These are phyloP conservation scores for Champsocephalus esox DNA, from an alignment of 2,797 vertebrate genomes.

Conservation along the genomic window DNA sequence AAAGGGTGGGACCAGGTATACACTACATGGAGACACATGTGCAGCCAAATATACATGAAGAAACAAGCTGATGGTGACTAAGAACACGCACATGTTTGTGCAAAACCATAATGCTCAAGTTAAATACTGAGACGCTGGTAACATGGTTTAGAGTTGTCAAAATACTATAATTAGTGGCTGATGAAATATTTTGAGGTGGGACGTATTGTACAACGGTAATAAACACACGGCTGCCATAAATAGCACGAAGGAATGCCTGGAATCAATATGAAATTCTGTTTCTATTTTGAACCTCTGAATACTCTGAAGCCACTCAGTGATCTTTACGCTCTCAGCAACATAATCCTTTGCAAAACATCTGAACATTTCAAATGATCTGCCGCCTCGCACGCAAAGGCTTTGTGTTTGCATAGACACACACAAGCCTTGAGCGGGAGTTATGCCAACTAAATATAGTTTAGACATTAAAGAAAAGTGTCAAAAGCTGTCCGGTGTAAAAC, in stretches of 20 bases:
- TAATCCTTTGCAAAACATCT: constrained; percentile 63
- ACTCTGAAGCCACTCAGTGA: constrained; percentile 41
- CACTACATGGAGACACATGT: constrained; percentile 45
- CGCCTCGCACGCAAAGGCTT: constrained; percentile 56
- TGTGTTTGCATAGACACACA: constrained; percentile 49
- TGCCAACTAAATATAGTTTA: constrained; percentile 52
- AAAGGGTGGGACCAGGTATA: constrained; percentile 19
- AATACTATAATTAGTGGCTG: constrained; percentile 73
- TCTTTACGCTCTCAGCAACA: constrained; percentile 39
- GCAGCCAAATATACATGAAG: constrained; percentile 31
- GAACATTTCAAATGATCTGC: constrained; percentile 57
- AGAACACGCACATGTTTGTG: constrained; percentile 61
- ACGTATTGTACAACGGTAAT: constrained; percentile 55
- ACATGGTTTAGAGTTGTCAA: constrained; percentile 65
- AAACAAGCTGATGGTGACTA: constrained; percentile 54
- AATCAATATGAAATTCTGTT: constrained; percentile 63
- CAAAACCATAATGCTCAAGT: constrained; percentile 59
- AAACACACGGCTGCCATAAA: constrained; percentile 60
- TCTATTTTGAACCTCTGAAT: constrained; percentile 56
- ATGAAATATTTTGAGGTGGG: constrained; percentile 62
- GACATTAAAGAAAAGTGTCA: constrained; percentile 28
- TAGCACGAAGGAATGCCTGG: constrained; percentile 62
- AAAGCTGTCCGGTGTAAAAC: not conserved
- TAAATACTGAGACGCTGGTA: constrained; percentile 52
- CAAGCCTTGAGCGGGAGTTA: constrained; percentile 27